Evolutionary conservation across 2,888 invertebrate genomes (phyloP).

Genomic region (Drosophila koepferae): DNA sequence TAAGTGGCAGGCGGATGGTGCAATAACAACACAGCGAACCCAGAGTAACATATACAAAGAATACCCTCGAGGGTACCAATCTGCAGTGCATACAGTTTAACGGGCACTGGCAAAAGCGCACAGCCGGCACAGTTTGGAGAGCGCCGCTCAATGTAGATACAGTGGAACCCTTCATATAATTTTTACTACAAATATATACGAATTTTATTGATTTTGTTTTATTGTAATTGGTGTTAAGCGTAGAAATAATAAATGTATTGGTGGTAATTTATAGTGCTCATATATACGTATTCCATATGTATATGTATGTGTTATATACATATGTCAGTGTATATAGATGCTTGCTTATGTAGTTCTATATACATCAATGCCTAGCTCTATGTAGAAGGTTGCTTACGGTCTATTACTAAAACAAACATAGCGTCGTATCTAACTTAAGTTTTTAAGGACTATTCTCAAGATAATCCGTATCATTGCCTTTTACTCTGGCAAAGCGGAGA

Average conservation of each 20-base stretch:
- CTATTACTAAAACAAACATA: conserved; percentile 70
- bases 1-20: conserved; percentile 32
- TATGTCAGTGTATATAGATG: conserved; percentile 23
- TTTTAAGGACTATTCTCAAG: conserved; percentile 59
- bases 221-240: conserved; percentile 71
- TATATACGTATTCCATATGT: conserved; percentile 26
- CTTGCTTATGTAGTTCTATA: conserved; percentile 51
- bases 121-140: conserved; percentile 10
- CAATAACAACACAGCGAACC: conserved; percentile 18
- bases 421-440: conserved; percentile 65
- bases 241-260: conserved; percentile 65
- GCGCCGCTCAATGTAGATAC: not conserved
- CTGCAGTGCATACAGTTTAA: conserved; percentile 25
- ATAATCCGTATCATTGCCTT: conserved; percentile 58
- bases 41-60: conserved; percentile 17
- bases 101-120: conserved; percentile 7
- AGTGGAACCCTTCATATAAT: not conserved
- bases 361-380: conserved; percentile 59
- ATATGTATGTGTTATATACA: conserved; percentile 13
- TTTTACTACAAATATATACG: conserved; percentile 56
- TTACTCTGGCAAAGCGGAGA: conserved; percentile 33
- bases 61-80: conserved; percentile 38
- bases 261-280: conserved; percentile 53
- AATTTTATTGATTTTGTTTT: conserved; percentile 56
- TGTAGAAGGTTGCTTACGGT: conserved; percentile 62